Percentiles rank a stretch among this genome's conserved stretches.
Evolutionary conservation across 92 coral and sea anemone genomes (phyloP).

Genomic region (Palythoa grandis): DNA sequence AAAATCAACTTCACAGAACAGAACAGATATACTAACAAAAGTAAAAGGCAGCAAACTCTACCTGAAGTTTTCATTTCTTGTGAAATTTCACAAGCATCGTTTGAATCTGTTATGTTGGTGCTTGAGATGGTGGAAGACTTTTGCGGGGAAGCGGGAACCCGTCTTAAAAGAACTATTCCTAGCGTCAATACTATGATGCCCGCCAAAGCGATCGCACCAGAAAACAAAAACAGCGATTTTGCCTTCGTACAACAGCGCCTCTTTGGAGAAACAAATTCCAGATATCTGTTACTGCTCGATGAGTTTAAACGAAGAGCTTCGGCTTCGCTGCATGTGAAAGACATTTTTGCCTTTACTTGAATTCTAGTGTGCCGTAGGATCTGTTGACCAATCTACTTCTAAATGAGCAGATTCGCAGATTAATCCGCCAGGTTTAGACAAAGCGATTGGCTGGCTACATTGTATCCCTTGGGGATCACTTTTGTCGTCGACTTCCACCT

Average conservation of each 20-base stretch:
- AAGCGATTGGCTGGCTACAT: conserved; percentile 26
- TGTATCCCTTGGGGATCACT: conserved; percentile 11
- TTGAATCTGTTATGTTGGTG: background rate
- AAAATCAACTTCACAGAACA: background rate
- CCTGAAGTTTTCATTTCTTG: conserved; percentile 32
- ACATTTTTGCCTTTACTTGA: background rate
- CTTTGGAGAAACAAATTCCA: conserved; percentile 30
- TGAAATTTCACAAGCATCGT: conserved; percentile 25
- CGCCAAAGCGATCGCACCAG: conserved; percentile 16
- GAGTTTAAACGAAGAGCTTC: conserved; percentile 27
- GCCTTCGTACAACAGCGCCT: conserved; percentile 1
- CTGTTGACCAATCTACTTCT: background rate
- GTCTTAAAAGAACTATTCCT: conserved; percentile 22
- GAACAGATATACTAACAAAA: background rate
- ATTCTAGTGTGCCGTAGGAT: background rate
- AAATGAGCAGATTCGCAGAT: conserved; percentile 8
- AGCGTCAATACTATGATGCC: conserved; percentile 9
- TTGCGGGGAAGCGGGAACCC: background rate
- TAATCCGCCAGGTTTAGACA: conserved; percentile 7
- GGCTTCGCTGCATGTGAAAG: conserved; percentile 24
- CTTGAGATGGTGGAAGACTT: background rate
- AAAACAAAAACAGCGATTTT: conserved; percentile 15
- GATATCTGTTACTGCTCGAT: conserved; percentile 24
- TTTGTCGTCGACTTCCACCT: conserved; percentile 11
- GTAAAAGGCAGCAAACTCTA: background rate